Base-by-base conservation (phyloP, 2,888 invertebrate genomes). In the Agonum fuliginosum region DNA sequence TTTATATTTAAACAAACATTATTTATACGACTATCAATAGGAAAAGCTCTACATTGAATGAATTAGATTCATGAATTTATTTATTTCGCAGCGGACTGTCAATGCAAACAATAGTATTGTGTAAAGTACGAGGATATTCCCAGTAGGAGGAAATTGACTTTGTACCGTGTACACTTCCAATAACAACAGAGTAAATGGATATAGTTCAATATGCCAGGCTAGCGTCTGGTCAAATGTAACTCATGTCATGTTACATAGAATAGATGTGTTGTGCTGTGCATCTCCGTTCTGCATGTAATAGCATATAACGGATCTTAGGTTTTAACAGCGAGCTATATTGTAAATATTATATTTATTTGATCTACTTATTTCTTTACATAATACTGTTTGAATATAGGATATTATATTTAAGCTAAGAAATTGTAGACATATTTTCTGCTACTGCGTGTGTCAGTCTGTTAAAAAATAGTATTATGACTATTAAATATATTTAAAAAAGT, bases 111-210 rank as follows among this genome's bases (percentile, higher is more conserved):
- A 27, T 27, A 10, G 20, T 12, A 22, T 54, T 30, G 24, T 58
- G 27, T 58, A 30, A 27, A 62, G 12, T 27, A 62, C 6, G 54
- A 54, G 30, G 17, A 62, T 17, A 62, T 27, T 27, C 58, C 58
- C 30, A 12, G 30, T 62, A 14, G 58, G 12, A 62, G 58, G 58
- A 62, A 62, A 62, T 62, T 30, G 58, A 62, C 58, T 62, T 51
- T 62, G 58, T 30, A 27, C 58, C 14, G 30, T 62, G 58, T 62
- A 62, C 58, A 62, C 30, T 62, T 62, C 58, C 58, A 62, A 62
- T 62, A 62, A 62, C 58, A 30, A 8, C 58, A 62, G 30, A 62
- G 58, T 62, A 62, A 62, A 62, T 54, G 24, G 22, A 54, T 62
- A 62, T 62, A 30, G 58, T 30, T 62, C 58, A 62, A 62, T 62